Evolutionary conservation across 2,113 vertebrate genomes (phyloP), one percentile per base, ranked within the genome.

Genomic region (Felis chaus): DNA sequence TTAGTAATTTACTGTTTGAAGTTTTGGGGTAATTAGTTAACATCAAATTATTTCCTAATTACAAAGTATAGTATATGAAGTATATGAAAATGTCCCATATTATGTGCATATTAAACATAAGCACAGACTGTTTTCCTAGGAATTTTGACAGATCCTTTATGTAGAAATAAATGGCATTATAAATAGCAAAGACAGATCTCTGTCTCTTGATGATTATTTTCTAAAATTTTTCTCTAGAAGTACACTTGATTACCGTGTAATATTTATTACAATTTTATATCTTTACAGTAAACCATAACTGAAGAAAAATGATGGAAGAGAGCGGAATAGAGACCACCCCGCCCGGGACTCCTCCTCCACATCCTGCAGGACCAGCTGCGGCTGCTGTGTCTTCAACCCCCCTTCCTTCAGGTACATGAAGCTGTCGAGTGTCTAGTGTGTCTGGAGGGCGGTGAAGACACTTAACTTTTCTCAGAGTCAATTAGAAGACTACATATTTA

Each of bases 281-380:
- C 2, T 73, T 95, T n/a, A 2, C 63, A 99, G 98, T 7, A 82
- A 76, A 90, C 39, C 13, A 0, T 97, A 90, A 48, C 50, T 97
- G 95, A 98, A 97, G 95, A 90, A 99, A 99, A 98, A 99, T 99
- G 99, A 99, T 99, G 99, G 99, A 99, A 99, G 99, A 99, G 98
- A 99, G 99, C 92, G 99, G 99, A 94, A 99, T 99, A 98, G 99
- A 99, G 98, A 99, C 99, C 0, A 99, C 99, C 0, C 99, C 99
- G 1, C 99, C 99, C 6, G 98, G 98, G n/a, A 99, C 99, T 0
- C 99, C 99, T 1, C 99, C 99, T 4, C 99, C 98, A 31, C 98
- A 97, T 55, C 65, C 97, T 33, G 29, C 89, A 6, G 98, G 90
- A 36, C 50, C 91, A 45, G 63, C 87, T 41, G 63, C 97, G 16